Evolutionary conservation across 2,888 invertebrate species (phyloP).

Genomic region (Cartodere bifasciata): DNA sequence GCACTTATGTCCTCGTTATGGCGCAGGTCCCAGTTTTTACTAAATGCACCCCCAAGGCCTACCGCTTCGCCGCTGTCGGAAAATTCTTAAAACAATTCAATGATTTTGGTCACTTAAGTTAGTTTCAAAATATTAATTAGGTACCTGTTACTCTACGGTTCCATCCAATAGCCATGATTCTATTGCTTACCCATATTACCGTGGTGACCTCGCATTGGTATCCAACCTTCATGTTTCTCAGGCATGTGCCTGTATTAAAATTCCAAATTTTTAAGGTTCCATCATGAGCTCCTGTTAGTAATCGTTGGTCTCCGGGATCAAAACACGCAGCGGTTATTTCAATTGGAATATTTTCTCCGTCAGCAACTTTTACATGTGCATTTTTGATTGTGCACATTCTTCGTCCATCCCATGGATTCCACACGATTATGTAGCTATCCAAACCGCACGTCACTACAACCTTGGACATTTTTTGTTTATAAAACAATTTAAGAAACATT

Average conservation of each 20-base stretch:
- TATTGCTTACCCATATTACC: conserved; percentile 37
- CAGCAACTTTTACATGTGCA: conserved; percentile 53
- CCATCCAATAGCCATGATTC: conserved; percentile 71
- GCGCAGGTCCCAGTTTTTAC: conserved; percentile 56
- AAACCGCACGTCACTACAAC: conserved; percentile 63
- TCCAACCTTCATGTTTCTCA: conserved; percentile 53
- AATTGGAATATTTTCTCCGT: conserved; percentile 52
- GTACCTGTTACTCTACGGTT: conserved; percentile 57
- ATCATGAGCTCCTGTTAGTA: conserved; percentile 67
- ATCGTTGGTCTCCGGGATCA: conserved; percentile 57
- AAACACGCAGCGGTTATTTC: conserved; percentile 69
- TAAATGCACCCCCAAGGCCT: conserved; percentile 33
- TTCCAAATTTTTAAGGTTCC: conserved; percentile 76
- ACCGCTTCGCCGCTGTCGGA: conserved; percentile 41
- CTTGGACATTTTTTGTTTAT: no score
- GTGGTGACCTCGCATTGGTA: conserved; percentile 38
- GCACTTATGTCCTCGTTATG: conserved; percentile 67
- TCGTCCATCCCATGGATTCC: conserved; percentile 64
- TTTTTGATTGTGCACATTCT: conserved; percentile 54
- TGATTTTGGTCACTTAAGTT: no score
- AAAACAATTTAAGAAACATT: no score
- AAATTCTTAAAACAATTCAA: no score
- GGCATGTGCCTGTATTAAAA: conserved; percentile 65
- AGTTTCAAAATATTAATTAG: no score
- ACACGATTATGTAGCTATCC: conserved; percentile 70